Evolutionary conservation across 2,888 invertebrate species (phyloP).

Genomic region (Athripsodes cinereus): DNA sequence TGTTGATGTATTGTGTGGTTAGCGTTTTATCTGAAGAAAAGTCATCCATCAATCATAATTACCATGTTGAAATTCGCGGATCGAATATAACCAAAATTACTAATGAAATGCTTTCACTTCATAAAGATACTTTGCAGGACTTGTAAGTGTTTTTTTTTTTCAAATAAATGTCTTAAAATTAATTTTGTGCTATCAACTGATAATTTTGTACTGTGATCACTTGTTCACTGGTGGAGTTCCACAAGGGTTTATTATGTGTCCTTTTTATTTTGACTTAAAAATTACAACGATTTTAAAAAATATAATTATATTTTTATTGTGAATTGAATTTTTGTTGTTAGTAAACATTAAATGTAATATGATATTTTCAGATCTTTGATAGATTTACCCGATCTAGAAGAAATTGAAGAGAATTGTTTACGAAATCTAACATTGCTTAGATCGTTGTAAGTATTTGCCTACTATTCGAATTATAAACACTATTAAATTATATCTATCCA

Average conservation of each 20-base stretch:
- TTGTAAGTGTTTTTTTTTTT: conserved; percentile 3
- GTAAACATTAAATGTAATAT: too few species aligned
- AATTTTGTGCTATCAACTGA: too few species aligned
- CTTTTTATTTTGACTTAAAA: too few species aligned
- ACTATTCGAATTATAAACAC: neutral
- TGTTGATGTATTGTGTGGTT: too few species aligned
- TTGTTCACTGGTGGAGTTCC: too few species aligned
- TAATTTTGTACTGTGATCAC: too few species aligned
- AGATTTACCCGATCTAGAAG: conserved; percentile 49
- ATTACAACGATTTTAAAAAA: too few species aligned
- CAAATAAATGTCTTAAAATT: too few species aligned
- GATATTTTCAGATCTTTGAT: conserved; percentile 50
- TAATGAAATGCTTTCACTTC: neutral
- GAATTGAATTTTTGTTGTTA: too few species aligned
- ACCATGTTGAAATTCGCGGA: neutral
- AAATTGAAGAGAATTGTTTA: conserved; percentile 54
- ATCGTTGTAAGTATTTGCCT: conserved; percentile 49
- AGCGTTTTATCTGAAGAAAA: neutral
- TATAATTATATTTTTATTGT: neutral
- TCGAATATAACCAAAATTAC: neutral
- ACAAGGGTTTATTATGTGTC: too few species aligned
- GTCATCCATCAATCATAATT: neutral
- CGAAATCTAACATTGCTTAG: conserved; percentile 52
- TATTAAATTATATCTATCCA: too few species aligned
- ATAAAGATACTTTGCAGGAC: conserved; percentile 6